phyloP scores from a whole-genome alignment of 2,888 invertebrate species.

The Ferrisia virgata region DNA sequence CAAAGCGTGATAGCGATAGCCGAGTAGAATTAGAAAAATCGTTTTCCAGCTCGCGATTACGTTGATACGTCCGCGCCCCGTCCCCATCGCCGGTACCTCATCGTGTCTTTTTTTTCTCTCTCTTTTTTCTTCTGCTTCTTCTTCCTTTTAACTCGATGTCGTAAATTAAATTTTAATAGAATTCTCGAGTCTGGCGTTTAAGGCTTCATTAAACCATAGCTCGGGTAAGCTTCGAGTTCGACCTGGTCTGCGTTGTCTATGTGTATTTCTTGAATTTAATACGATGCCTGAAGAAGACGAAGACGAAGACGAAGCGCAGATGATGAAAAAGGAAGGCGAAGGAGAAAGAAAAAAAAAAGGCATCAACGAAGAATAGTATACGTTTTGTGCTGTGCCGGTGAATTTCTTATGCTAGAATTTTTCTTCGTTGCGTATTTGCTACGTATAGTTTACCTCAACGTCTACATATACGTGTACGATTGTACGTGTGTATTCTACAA shows the following conservation, averaged over 20 bases:
- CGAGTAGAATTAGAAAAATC: background rate
- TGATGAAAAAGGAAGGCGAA: too few species aligned
- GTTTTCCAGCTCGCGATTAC: background rate
- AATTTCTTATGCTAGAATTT: background rate
- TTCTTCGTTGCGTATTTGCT: background rate
- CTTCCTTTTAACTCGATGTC: background rate
- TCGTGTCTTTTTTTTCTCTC: background rate
- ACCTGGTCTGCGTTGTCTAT: background rate
- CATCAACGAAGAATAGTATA: background rate
- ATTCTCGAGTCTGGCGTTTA: constrained; percentile 4
- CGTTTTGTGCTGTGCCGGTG: background rate
- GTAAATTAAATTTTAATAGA: constrained; percentile 17
- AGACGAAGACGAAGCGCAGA: too few species aligned
- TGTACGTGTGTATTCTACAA: too few species aligned
- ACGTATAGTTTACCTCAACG: too few species aligned
- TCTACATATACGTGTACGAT: too few species aligned
- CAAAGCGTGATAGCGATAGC: background rate
- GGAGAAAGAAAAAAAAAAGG: background rate
- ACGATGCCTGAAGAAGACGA: background rate
- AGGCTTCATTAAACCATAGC: background rate
- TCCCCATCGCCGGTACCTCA: too few species aligned
- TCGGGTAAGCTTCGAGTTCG: background rate
- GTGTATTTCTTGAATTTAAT: background rate
- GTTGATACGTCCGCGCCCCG: background rate
- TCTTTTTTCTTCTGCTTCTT: background rate